A percentile compares a stretch with the other conserved stretches of the same genome.
Conservation (phyloP, 1,140 invertebrate genomes). For the Diachasma alloeum region DNA sequence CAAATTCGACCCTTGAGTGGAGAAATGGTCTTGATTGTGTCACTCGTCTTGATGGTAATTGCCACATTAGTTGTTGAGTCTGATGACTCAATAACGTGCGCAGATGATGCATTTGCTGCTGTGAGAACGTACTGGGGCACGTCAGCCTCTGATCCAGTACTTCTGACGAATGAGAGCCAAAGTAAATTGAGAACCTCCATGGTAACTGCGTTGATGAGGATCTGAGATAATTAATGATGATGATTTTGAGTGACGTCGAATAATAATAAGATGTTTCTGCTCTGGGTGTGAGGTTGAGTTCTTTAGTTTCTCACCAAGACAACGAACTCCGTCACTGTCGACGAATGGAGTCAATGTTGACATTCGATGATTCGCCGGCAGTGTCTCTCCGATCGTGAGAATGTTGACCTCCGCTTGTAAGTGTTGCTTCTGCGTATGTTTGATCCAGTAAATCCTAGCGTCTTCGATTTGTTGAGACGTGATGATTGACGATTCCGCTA, state of each 20-base stretch:
- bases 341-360: conserved; percentile 9
- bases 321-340: neutral
- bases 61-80: neutral
- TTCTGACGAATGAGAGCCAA: conserved; percentile 32
- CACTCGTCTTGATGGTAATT: neutral
- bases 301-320: conserved; percentile 15
- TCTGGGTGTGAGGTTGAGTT: no score
- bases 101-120: no score
- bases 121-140: conserved; percentile 18
- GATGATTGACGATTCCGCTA: neutral
- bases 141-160: conserved; percentile 39
- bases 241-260: no score
- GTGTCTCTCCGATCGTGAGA: neutral
- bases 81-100: neutral
- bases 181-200: conserved; percentile 40
- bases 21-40: neutral
- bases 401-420: neutral
- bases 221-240: no score
- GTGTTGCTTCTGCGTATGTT: neutral
- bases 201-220: conserved; percentile 30
- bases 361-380: neutral
- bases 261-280: no score
- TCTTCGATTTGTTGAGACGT: neutral
- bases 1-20: neutral
- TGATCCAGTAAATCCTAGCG: neutral